phyloP scores from a whole-genome alignment of 30 jellyfish, hydroid and myxozoan genomes.

The Aurelia aurita complex sp. Pacific region DNA sequence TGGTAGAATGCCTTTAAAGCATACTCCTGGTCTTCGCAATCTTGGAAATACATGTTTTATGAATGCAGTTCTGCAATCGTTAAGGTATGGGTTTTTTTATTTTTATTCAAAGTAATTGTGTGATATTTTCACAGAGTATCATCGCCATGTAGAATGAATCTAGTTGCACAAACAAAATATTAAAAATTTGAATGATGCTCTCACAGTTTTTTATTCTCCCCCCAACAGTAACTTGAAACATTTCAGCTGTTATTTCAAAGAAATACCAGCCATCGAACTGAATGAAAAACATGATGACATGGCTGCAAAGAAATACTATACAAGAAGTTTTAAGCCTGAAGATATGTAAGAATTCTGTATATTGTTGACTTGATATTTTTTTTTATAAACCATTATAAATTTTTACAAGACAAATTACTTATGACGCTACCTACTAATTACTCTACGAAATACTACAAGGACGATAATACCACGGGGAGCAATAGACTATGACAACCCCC shows the following conservation, averaged over 20 bases:
- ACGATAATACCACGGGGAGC: too few species aligned
- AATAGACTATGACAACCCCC: too few species aligned
- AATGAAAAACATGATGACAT: constrained; percentile 68
- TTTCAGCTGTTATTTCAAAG: constrained; percentile 96
- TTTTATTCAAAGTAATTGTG: too few species aligned
- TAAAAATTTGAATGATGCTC: too few species aligned
- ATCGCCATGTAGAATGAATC: too few species aligned
- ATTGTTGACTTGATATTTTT: too few species aligned
- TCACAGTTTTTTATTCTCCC: background rate
- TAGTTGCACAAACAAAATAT: too few species aligned
- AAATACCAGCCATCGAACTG: constrained; percentile 93
- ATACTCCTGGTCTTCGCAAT: constrained; percentile 82
- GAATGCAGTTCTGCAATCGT: constrained; percentile 96
- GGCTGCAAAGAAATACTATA: constrained; percentile 73
- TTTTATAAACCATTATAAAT: too few species aligned
- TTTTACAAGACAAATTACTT: too few species aligned
- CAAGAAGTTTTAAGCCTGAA: constrained; percentile 93
- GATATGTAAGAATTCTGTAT: constrained; percentile 67
- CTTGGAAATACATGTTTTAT: constrained; percentile 95
- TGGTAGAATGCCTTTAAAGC: constrained; percentile 46
- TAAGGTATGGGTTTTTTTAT: constrained; percentile 54
- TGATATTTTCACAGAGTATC: too few species aligned
- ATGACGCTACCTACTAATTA: too few species aligned
- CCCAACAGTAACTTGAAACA: constrained; percentile 85
- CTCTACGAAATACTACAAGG: too few species aligned